Evolutionary conservation across 2,888 invertebrate genomes (phyloP).

Genomic region (Idaea aversata): DNA sequence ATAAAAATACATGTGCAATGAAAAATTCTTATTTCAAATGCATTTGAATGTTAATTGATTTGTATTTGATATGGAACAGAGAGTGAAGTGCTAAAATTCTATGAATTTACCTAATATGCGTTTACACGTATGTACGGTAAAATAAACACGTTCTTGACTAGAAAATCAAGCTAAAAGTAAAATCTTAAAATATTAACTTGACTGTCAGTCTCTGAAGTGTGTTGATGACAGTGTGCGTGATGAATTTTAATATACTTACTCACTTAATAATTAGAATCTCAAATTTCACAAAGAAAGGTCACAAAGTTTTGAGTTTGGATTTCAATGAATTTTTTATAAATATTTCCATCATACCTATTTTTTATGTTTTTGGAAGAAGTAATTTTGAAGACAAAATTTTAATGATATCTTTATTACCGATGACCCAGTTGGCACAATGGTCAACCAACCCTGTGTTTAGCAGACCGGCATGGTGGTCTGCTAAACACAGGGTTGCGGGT

Average conservation of each 20-base stretch:
- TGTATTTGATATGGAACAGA: conserved; percentile 39
- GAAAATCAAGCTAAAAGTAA: too few relatives aligned
- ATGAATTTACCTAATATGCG: neutral
- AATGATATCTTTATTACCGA: too few relatives aligned
- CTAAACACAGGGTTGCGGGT: too few relatives aligned
- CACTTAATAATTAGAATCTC: neutral
- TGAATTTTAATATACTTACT: neutral
- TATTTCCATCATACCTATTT: too few relatives aligned
- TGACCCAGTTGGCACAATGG: too few relatives aligned
- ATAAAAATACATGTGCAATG: neutral
- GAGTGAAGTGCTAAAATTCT: conserved; percentile 14
- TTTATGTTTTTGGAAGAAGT: too few relatives aligned
- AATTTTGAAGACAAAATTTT: too few relatives aligned
- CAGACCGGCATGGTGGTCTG: too few relatives aligned
- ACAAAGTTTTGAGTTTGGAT: neutral
- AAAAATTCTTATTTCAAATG: conserved; percentile 4
- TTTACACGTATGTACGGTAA: neutral
- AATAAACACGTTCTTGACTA: too few relatives aligned
- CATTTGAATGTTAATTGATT: conserved; percentile 53
- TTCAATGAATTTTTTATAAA: neutral
- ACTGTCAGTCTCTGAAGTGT: too few relatives aligned
- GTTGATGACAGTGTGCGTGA: neutral
- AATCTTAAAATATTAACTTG: too few relatives aligned
- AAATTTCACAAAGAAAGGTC: neutral
- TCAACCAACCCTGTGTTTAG: too few relatives aligned